Base-by-base conservation (phyloP, 2,113 vertebrate species). In the Oceanites oceanicus region DNA sequence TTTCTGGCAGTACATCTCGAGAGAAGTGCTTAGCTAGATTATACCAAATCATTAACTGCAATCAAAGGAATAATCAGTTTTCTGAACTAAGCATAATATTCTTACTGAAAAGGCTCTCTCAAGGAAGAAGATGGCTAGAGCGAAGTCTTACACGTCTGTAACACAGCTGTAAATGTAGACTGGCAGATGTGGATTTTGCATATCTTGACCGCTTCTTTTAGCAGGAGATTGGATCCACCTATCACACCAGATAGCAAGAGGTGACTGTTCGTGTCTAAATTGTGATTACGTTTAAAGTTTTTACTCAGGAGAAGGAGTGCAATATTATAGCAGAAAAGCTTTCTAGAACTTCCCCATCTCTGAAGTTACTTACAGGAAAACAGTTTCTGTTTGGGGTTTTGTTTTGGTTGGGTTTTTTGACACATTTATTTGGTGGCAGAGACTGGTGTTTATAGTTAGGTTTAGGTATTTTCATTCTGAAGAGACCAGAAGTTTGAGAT, bases 381-480 rank as follows among this genome's bases (percentile, higher is more conserved):
- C 0, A 45, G 1, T 50, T 75, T 58, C 3, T 30, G 8, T 32
- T 63, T 16, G 8, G 15, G 4, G 3, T 36, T 86, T 83, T 47
- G 10, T n/a, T 40, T 55, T 17, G 0, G 11, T 27, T 72, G 15
- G 2, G 1, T 0, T 11, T 44, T 77, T 85, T 53, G 1, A 2
- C 11, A 22, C 7, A 9, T 76, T 70, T 67, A 32, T 77, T 90
- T 86, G 9, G 7, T 79, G 27, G 15, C 20, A 59, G 27, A 40
- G 7, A 19, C 5, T 58, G 13, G 2, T 66, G 10, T 62, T 84
- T 63, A 16, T 47, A 78, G 61, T 29, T 45, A 13, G 3, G 20
- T 18, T 40, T 44, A 21, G 5, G 9, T 38, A 13, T 59, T 90
- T 78, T 88, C 29, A 36, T 67, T 73, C 62, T 74, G 38, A 82